Percentiles rank a stretch among this genome's conserved stretches.
These are phyloP conservation scores for Wasmannia auropunctata DNA, from an alignment of 1,140 invertebrate genomes.

Conservation along the genomic window DNA sequence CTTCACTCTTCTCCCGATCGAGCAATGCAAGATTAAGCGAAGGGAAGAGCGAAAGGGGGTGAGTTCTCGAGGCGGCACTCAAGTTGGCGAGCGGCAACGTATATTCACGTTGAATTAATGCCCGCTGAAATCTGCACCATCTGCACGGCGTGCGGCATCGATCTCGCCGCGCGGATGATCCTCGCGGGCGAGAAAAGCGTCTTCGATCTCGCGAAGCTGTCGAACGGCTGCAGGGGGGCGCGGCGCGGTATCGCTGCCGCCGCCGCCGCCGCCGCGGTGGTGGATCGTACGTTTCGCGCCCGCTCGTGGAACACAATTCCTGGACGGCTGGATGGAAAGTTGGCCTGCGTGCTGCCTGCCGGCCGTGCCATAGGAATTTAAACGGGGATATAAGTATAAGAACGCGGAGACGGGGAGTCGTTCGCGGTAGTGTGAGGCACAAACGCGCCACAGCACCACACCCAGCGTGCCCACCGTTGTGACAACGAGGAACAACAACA, in stretches of 20 bases:
- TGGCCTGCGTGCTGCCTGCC: slow-evolving; percentile 66
- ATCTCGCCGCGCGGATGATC: slow-evolving; percentile 4
- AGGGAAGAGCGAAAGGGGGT: not conserved
- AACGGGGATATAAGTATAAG: slow-evolving; percentile 77
- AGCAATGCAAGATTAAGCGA: not conserved
- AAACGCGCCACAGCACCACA: slow-evolving; percentile 73
- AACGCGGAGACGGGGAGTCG: slow-evolving; percentile 74
- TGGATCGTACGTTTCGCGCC: not conserved
- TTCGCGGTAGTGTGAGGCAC: slow-evolving; percentile 73
- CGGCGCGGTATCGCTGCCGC: no score
- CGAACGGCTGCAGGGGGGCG: not conserved
- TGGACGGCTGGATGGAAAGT: slow-evolving; percentile 71
- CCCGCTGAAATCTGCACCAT: not conserved
- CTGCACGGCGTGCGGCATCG: not conserved
- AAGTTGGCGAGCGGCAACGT: not conserved
- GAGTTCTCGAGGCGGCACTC: not conserved
- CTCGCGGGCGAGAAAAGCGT: not conserved
- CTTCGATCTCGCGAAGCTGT: not conserved
- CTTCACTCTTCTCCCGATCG: not conserved
- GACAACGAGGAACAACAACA: slow-evolving; percentile 59
- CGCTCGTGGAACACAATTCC: slow-evolving; percentile 63
- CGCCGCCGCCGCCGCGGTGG: no score
- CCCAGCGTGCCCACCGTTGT: slow-evolving; percentile 69
- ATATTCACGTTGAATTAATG: not conserved
- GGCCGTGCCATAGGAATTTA: slow-evolving; percentile 71